A percentile compares a stretch with the other conserved stretches of the same genome.
phyloP scores from a whole-genome alignment of 2,888 invertebrate genomes.

The Xestia ashworthii region DNA sequence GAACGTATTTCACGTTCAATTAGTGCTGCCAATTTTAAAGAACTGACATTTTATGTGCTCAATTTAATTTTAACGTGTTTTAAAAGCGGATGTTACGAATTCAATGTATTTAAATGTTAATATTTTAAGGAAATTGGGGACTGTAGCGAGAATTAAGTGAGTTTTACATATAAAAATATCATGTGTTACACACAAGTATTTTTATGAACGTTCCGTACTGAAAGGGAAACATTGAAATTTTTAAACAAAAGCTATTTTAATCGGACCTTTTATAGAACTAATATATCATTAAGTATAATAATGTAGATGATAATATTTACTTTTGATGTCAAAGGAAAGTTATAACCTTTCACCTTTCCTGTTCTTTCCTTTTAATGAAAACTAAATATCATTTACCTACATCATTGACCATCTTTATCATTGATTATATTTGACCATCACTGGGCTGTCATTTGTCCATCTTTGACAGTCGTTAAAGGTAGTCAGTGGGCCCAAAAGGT shows the following conservation, averaged over 20 bases:
- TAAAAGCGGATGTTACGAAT: slow-evolving; percentile 14
- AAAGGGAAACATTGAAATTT: background rate
- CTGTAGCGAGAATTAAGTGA: background rate
- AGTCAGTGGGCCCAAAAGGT: too few relatives aligned
- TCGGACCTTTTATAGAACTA: too few relatives aligned
- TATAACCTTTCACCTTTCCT: too few relatives aligned
- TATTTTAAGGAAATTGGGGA: slow-evolving; percentile 11
- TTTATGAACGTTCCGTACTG: background rate
- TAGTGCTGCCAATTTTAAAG: slow-evolving; percentile 18
- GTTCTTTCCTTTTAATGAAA: background rate
- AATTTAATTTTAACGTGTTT: slow-evolving; percentile 16
- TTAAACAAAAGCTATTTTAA: too few relatives aligned
- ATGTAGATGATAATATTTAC: too few relatives aligned
- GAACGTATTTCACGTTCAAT: slow-evolving; percentile 28
- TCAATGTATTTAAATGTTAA: slow-evolving; percentile 4
- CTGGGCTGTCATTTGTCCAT: too few relatives aligned
- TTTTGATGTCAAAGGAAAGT: too few relatives aligned
- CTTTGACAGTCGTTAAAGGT: too few relatives aligned
- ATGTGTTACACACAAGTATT: background rate
- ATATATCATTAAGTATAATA: too few relatives aligned
- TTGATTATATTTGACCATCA: too few relatives aligned
- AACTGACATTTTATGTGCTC: slow-evolving; percentile 6
- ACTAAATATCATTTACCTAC: background rate
- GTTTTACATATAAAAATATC: background rate
- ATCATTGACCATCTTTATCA: too few relatives aligned